phyloP scores from a whole-genome alignment of 1,140 invertebrate genomes.

The Phocides pigmalion region DNA sequence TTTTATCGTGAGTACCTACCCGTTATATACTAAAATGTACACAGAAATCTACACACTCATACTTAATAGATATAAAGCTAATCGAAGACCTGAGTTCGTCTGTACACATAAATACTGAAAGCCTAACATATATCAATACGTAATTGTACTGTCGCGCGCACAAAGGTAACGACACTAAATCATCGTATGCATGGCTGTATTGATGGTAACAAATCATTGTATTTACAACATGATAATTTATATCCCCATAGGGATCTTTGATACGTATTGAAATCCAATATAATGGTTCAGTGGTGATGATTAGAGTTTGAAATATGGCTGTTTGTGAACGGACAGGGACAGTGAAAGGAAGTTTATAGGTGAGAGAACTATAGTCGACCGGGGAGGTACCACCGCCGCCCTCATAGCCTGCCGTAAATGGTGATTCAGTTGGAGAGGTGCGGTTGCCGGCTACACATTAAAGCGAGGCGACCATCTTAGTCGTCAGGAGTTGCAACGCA shows the following conservation, averaged over 20 bases:
- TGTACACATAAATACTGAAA: slow-evolving; percentile 14
- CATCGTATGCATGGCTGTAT: slow-evolving; percentile 35
- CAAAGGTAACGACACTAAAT: slow-evolving; percentile 43
- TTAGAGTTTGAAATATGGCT: slow-evolving; percentile 29
- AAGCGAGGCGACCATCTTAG: too few species aligned
- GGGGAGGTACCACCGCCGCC: too few species aligned
- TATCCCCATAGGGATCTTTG: slow-evolving; percentile 33
- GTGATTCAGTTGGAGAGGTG: too few species aligned
- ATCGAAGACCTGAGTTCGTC: neutral
- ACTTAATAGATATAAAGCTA: slow-evolving; percentile 17
- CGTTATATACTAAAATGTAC: too few species aligned
- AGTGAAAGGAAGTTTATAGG: neutral
- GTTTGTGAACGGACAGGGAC: slow-evolving; percentile 1
- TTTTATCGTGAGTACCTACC: too few species aligned
- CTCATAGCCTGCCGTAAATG: too few species aligned
- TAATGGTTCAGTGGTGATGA: slow-evolving; percentile 26
- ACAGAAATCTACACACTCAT: too few species aligned
- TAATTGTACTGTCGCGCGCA: slow-evolving; percentile 48
- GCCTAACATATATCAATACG: slow-evolving; percentile 31
- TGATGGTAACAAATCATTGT: slow-evolving; percentile 39
- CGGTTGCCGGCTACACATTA: too few species aligned
- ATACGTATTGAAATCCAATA: slow-evolving; percentile 27
- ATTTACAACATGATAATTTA: slow-evolving; percentile 39
- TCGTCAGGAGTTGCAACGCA: too few species aligned
- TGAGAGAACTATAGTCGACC: neutral